phyloP scores from a whole-genome alignment of 1,140 invertebrate species.

The Meloidogyne exigua region DNA sequence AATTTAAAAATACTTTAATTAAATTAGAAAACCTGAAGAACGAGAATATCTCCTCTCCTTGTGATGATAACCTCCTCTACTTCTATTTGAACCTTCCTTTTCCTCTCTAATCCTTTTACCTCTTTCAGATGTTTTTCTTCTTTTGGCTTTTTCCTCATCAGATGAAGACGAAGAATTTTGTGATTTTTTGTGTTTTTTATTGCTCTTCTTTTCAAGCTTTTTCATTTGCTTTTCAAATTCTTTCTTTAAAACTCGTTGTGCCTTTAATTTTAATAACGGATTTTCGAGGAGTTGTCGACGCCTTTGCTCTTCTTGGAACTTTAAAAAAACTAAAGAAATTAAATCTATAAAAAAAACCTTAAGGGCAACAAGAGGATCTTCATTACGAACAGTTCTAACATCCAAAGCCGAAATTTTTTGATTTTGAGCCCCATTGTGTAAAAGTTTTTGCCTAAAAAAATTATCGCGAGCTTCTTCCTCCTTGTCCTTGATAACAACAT shows the following conservation, averaged over 20 bases:
- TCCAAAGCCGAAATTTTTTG: slow-evolving; percentile 38
- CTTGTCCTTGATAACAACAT: slow-evolving; percentile 46
- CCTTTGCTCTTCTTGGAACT: slow-evolving; percentile 49
- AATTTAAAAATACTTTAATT: no score
- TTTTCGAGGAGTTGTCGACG: slow-evolving; percentile 40
- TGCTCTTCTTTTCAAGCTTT: slow-evolving; percentile 37
- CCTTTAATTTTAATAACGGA: slow-evolving; percentile 44
- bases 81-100: background rate
- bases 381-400: slow-evolving; percentile 40
- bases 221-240: slow-evolving; percentile 46
- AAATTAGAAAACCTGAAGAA: no score
- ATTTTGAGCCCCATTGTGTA: background rate
- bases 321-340: slow-evolving; percentile 20
- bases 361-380: slow-evolving; percentile 47
- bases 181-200: slow-evolving; percentile 40
- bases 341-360: slow-evolving; percentile 33
- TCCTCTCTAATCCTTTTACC: background rate
- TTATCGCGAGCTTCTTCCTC: slow-evolving; percentile 30
- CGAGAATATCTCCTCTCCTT: no score
- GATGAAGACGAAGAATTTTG: background rate
- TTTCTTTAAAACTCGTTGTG: slow-evolving; percentile 35
- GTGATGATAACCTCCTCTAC: no score
- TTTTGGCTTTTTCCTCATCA: slow-evolving; percentile 2
- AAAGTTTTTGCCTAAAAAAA: slow-evolving; percentile 29
- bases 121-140: slow-evolving; percentile 5